Evolutionary conservation across 2,797 vertebrate species (phyloP).

Genomic region (Hylomyscus alleni): DNA sequence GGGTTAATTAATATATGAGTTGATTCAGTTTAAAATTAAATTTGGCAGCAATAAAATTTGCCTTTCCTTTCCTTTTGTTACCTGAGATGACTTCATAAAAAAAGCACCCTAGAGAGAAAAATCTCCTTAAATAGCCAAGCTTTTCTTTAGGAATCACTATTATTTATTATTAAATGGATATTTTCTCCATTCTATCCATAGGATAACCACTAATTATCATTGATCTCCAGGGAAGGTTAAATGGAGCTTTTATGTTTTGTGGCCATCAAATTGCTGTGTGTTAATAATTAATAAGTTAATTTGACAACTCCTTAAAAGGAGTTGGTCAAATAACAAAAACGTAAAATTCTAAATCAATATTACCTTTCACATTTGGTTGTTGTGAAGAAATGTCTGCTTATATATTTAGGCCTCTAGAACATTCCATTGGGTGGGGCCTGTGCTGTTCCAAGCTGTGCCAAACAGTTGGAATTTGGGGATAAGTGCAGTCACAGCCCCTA

Average conservation of each 20-base stretch:
- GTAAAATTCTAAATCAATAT: neutral
- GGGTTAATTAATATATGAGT: constrained; percentile 64
- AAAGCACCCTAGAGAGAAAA: neutral
- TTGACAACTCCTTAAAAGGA: neutral
- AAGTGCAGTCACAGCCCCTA: neutral
- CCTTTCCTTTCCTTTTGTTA: constrained; percentile 4
- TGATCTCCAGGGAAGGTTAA: neutral
- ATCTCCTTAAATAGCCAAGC: neutral
- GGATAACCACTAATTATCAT: constrained; percentile 7
- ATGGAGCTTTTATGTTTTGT: constrained; percentile 1
- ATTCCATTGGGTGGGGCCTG: neutral
- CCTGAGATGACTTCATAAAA: neutral
- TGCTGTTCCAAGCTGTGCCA: neutral
- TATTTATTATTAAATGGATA: constrained; percentile 5
- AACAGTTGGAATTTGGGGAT: neutral
- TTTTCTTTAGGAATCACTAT: constrained; percentile 11
- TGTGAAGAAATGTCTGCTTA: neutral
- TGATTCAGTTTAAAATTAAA: constrained; percentile 65
- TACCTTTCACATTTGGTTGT: neutral
- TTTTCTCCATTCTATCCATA: neutral
- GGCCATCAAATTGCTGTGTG: constrained; percentile 1
- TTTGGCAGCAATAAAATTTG: neutral
- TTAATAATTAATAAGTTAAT: constrained; percentile 47
- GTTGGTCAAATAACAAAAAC: neutral
- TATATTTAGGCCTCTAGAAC: neutral